These are phyloP conservation scores for Pangasianodon gigas DNA, from an alignment of 2,113 vertebrate species.

Conservation along the genomic window DNA sequence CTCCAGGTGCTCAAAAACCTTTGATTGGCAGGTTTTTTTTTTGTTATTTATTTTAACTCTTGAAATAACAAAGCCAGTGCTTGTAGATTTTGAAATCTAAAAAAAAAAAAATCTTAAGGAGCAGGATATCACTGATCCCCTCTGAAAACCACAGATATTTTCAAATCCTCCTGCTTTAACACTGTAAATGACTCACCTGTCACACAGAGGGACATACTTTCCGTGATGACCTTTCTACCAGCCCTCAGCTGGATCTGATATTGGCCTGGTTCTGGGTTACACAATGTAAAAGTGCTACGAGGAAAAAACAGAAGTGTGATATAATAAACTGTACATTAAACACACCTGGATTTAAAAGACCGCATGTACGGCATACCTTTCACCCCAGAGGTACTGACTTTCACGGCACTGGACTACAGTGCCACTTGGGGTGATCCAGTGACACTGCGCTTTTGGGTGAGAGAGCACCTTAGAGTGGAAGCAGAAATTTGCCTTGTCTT, in stretches of 20 bases:
- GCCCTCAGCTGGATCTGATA: conserved; percentile 84
- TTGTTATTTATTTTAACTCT: not conserved
- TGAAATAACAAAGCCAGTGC: not conserved
- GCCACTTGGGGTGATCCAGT: conserved; percentile 75
- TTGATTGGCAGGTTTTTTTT: not conserved
- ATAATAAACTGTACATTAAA: not conserved
- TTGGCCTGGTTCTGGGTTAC: conserved; percentile 77
- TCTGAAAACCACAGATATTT: not conserved
- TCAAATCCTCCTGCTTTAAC: not conserved
- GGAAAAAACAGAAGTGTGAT: conserved; percentile 23
- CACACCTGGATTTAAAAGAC: not conserved
- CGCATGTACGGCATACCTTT: conserved; percentile 29
- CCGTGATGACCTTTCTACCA: conserved; percentile 68
- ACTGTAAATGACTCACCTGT: conserved; percentile 74
- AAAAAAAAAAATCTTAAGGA: not conserved
- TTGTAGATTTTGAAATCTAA: not conserved
- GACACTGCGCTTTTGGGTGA: conserved; percentile 79
- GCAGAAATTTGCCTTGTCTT: conserved; percentile 69
- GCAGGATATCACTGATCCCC: not conserved
- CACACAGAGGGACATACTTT: conserved; percentile 78
- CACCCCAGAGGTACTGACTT: not conserved
- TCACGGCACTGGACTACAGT: conserved; percentile 37
- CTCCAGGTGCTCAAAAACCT: not conserved
- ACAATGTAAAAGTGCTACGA: conserved; percentile 77
- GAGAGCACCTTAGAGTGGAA: conserved; percentile 80